A percentile compares a stretch with the other conserved stretches of the same genome.
Evolutionary conservation across 2,113 vertebrate genomes (phyloP).

Genomic region (Neotragus moschatus): DNA sequence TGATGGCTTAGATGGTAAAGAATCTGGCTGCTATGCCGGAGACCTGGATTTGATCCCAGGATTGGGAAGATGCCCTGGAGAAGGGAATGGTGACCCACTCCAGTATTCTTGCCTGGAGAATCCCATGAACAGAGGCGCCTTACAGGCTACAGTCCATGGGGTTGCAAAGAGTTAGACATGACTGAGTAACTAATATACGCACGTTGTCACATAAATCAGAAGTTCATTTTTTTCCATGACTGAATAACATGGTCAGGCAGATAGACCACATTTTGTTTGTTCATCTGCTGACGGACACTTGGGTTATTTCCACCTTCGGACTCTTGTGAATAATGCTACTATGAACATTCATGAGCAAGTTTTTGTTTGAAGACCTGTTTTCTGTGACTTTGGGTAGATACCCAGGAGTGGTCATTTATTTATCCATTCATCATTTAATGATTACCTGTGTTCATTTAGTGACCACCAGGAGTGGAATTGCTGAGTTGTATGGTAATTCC

Average conservation of each 20-base stretch:
- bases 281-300: background rate
- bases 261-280: background rate
- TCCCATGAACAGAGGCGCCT: background rate
- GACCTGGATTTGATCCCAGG: background rate
- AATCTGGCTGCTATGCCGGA: background rate
- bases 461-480: background rate
- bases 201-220: background rate
- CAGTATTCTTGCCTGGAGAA: background rate
- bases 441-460: background rate
- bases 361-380: background rate
- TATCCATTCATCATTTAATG: background rate
- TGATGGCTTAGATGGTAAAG: background rate
- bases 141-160: background rate
- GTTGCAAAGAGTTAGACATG: background rate
- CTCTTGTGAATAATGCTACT: background rate
- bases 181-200: background rate
- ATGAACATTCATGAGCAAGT: background rate
- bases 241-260: background rate
- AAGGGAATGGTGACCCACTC: background rate
- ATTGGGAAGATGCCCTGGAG: background rate
- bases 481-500: background rate
- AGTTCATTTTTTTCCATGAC: background rate
- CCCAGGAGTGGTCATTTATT: background rate
- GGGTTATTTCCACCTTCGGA: background rate
- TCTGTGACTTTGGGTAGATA: background rate